Conservation (phyloP, 2,888 invertebrate species). For the Merodon equestris region DNA sequence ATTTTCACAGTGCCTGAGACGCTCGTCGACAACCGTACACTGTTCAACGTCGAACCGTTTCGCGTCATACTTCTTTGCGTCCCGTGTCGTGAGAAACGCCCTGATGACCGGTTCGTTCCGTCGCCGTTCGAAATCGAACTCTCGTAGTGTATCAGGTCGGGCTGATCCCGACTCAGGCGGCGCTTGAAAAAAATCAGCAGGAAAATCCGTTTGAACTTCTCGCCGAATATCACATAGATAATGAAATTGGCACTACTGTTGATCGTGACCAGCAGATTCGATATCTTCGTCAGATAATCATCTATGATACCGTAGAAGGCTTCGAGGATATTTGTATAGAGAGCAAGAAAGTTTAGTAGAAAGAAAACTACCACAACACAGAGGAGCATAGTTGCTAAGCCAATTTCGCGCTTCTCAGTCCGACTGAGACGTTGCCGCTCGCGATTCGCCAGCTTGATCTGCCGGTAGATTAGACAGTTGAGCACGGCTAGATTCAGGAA, state of each 20-base stretch:
- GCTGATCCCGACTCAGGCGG: constrained; percentile 83
- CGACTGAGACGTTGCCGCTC: constrained; percentile 94
- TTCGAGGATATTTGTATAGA: constrained; percentile 92
- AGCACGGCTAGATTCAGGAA: constrained; percentile 92
- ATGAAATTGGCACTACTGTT: constrained; percentile 99
- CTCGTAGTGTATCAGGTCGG: constrained; percentile 90
- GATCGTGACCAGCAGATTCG: constrained; percentile 95
- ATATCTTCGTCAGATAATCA: constrained; percentile 87
- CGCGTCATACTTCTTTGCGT: constrained; percentile 78
- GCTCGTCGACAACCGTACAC: constrained; percentile 75
- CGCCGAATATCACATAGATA: constrained; percentile 98
- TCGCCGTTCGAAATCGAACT: constrained; percentile 90
- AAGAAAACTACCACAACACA: constrained; percentile 97
- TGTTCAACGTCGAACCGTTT: constrained; percentile 74
- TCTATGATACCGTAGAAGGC: constrained; percentile 85
- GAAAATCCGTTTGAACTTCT: constrained; percentile 95
- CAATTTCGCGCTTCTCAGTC: constrained; percentile 94
- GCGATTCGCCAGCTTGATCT: constrained; percentile 92
- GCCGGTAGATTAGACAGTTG: constrained; percentile 93
- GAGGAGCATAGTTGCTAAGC: constrained; percentile 95
- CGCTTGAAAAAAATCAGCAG: constrained; percentile 87
- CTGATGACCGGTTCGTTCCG: constrained; percentile 82
- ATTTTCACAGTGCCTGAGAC: constrained; percentile 75
- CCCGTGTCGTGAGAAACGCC: constrained; percentile 81
- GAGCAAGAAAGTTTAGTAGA: constrained; percentile 92